Conservation (phyloP, 2,888 invertebrate genomes). For the Tenthredo distinguenda region DNA sequence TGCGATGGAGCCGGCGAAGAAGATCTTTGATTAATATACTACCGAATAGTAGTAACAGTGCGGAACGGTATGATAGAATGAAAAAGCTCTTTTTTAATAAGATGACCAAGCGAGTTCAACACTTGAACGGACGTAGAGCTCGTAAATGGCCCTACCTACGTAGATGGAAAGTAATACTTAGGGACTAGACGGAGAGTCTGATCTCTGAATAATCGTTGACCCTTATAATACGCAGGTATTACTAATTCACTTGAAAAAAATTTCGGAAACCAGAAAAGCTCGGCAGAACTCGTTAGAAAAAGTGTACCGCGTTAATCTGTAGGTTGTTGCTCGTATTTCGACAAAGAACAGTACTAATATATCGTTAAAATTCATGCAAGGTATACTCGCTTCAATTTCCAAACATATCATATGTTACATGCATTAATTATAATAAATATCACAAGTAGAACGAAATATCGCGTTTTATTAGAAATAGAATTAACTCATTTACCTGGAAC, state of each 20-base stretch:
- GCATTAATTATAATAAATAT: neutral
- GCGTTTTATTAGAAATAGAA: neutral
- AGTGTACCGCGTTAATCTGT: neutral
- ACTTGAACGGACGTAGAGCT: neutral
- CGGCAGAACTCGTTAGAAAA: neutral
- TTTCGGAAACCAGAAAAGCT: neutral
- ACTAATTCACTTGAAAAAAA: neutral
- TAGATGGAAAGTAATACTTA: conserved; percentile 32
- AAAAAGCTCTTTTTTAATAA: conserved; percentile 20
- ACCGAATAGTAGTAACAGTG: neutral
- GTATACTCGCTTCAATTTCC: conserved; percentile 10
- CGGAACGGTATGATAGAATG: neutral
- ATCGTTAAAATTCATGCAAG: neutral
- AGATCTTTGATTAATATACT: conserved; percentile 77
- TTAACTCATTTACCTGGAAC: neutral
- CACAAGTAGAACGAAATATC: conserved; percentile 23
- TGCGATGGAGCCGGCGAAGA: conserved; percentile 88
- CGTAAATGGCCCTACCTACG: neutral
- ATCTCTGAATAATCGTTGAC: neutral
- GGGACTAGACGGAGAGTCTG: neutral
- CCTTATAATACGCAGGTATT: neutral
- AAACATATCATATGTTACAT: conserved; percentile 27
- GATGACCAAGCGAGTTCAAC: neutral
- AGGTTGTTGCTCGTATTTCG: neutral
- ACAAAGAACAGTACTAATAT: neutral